phyloP scores from a whole-genome alignment of 2,888 invertebrate genomes.

The Cistogaster globosa region DNA sequence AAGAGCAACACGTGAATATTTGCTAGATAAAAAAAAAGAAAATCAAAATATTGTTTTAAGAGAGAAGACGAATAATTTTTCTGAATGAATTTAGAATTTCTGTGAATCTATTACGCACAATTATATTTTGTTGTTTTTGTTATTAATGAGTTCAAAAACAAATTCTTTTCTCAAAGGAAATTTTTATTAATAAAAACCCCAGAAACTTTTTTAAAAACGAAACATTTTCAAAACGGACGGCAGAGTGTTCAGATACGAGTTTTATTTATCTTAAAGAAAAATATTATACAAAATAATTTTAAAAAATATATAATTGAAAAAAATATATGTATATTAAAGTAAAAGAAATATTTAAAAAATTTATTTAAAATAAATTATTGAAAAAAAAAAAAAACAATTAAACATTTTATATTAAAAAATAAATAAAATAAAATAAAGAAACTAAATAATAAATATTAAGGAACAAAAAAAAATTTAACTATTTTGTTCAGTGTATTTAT shows the following conservation, averaged over 20 bases:
- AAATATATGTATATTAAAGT: neutral
- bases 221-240: conserved; percentile 53
- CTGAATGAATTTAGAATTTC: conserved; percentile 54
- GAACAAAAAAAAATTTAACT: neutral
- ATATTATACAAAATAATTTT: conserved; percentile 14
- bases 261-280: neutral
- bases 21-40: conserved; percentile 18
- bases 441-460: neutral
- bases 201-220: conserved; percentile 40
- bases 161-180: conserved; percentile 7
- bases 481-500: conserved; percentile 16
- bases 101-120: conserved; percentile 33
- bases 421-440: too few species aligned
- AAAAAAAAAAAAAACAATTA: too few species aligned
- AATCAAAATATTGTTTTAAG: conserved; percentile 12
- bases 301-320: neutral
- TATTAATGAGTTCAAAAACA: conserved; percentile 1
- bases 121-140: conserved; percentile 11
- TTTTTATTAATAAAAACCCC: conserved; percentile 57
- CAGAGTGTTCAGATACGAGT: conserved; percentile 51
- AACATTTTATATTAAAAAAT: neutral
- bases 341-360: conserved; percentile 9
- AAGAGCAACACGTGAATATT: conserved; percentile 62
- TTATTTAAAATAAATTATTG: neutral
- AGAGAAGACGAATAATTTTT: conserved; percentile 12